These are phyloP conservation scores for Dusona sp. DNA, from an alignment of 2,888 invertebrate species.

Conservation along the genomic window DNA sequence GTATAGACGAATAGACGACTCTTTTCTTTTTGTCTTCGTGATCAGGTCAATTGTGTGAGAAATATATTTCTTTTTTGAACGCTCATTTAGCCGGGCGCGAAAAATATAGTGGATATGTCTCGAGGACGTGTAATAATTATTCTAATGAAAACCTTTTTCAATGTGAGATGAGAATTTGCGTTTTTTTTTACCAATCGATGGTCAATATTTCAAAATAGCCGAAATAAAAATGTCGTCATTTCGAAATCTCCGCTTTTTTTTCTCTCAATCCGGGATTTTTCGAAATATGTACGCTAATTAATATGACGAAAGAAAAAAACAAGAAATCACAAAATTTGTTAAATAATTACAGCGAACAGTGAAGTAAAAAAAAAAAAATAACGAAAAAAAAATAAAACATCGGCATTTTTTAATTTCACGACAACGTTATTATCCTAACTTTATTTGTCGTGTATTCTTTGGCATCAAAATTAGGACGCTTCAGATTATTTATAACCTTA, in stretches of 20 bases:
- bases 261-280: neutral
- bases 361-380: constrained; percentile 14
- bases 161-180: neutral
- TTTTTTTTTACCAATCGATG: neutral
- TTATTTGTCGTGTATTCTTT: constrained; percentile 56
- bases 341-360: constrained; percentile 3
- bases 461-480: constrained; percentile 66
- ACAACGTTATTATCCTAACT: constrained; percentile 10
- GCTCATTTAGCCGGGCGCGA: neutral
- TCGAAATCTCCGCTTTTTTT: neutral
- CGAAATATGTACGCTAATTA: neutral
- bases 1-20: neutral
- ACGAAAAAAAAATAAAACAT: constrained; percentile 27
- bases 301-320: constrained; percentile 21
- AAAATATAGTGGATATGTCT: neutral
- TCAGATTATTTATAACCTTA: constrained; percentile 54
- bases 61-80: neutral
- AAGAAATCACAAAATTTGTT: constrained; percentile 10
- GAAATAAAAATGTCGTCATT: neutral
- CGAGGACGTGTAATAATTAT: neutral
- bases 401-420: constrained; percentile 26
- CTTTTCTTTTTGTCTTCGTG: neutral
- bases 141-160: neutral
- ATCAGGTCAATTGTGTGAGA: too few relatives aligned
- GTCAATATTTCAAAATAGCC: neutral